Conservation (phyloP, 2,797 vertebrate species). For the Lagorchestes hirsutus region DNA sequence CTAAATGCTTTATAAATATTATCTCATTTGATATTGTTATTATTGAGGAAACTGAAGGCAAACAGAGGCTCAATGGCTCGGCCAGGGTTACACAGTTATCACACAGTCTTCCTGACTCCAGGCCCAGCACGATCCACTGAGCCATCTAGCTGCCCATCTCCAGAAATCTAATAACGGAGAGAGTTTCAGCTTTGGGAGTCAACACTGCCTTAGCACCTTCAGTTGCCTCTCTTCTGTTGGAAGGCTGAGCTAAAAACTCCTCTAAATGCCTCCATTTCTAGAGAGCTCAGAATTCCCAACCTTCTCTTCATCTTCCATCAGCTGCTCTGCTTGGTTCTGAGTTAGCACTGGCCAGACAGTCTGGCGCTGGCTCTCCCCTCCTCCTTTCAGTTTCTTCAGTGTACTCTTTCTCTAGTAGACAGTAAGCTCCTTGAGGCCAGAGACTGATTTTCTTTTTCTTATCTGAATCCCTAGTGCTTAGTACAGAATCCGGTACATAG, state of each 20-base stretch:
- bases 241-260: not conserved
- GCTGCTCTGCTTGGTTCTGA: not conserved
- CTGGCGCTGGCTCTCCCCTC: not conserved
- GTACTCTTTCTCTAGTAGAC: not conserved
- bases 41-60: not conserved
- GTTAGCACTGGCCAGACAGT: not conserved
- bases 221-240: not conserved
- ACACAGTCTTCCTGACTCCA: not conserved
- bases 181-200: not conserved
- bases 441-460: not conserved
- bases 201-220: not conserved
- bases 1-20: not conserved
- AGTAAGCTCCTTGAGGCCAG: not conserved
- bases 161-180: not conserved
- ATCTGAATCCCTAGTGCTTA: not conserved
- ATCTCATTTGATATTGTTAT: not conserved
- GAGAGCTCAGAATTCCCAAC: not conserved
- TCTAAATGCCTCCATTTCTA: not conserved
- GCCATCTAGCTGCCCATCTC: not conserved
- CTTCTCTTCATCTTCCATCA: not conserved
- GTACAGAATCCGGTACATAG: not conserved
- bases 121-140: not conserved
- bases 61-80: not conserved
- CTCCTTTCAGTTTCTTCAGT: not conserved
- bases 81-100: not conserved